Evolutionary conservation across 2,888 invertebrate genomes (phyloP), one percentile per base, ranked within the genome.

Genomic region (Eucriotettix oculatus): DNA sequence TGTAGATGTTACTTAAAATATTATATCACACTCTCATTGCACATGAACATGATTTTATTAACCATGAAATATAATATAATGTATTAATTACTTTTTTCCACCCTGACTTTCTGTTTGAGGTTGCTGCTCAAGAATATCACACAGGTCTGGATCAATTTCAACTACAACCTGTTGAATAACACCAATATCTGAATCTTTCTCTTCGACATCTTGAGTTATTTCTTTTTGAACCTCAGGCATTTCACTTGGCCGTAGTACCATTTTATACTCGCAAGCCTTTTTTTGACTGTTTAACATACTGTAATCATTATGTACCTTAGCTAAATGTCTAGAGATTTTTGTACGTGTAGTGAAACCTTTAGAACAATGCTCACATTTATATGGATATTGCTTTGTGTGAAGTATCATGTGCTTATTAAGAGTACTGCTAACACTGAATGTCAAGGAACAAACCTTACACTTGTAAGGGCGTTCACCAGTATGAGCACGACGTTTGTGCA

Each of bases 391-490:
- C 11, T 64, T 62, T 5, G 67, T 67, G 58, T 67, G 67, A 14
- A 66, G 58, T 16, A 65, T 72, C 62, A 76, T 67, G 65, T 77
- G 76, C 48, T 70, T 70, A 64, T 76, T 76, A 55, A 74, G 70
- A 11, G 74, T 73, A 56, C 73, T 72, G 16, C 75, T 72, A 66
- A 71, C 68, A 57, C 75, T 75, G 65, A 73, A 73, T 1, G 73
- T 68, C 64, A 75, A 74, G 10, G 71, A 64, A 63, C 77, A 77
- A 66, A 71, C 70, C 14, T 71, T 71, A 64, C 76, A 77, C 61
- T 72, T 71, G 67, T 76, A 76, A 1, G 73, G 74, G 60, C 72
- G 71, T 60, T 73, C 72, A 0, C 76, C 75, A 1, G 74, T 72
- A 66, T 76, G 76, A 14, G 73, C 70, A 72, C 75, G 73, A 61